These are phyloP conservation scores for Eupithecia pulchellata DNA, from an alignment of 2,888 invertebrate genomes.

Conservation along the genomic window DNA sequence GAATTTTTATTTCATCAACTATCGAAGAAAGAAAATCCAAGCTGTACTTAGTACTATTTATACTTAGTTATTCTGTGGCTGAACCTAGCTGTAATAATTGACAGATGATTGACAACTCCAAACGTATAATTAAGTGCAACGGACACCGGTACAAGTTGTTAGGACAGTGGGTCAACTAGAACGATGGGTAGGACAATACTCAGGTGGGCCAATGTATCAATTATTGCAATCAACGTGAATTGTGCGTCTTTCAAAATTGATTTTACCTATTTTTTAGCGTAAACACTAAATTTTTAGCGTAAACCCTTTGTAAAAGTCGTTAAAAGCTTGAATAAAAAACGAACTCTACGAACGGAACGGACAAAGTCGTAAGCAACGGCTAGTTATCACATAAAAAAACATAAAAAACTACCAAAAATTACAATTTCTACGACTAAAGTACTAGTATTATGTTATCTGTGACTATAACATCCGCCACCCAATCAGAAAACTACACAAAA, in stretches of 20 bases:
- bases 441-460: no score
- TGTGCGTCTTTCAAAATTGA: background rate
- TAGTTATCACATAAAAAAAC: background rate
- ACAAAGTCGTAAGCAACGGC: background rate
- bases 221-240: background rate
- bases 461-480: background rate
- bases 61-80: no score
- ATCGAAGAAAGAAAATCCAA: no score
- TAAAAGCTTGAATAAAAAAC: background rate
- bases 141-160: slow-evolving; percentile 14
- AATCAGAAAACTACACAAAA: background rate
- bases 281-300: background rate
- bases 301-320: no score
- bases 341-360: background rate
- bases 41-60: no score
- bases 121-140: slow-evolving; percentile 13
- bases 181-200: background rate
- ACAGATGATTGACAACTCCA: background rate
- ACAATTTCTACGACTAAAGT: background rate
- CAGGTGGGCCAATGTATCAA: slow-evolving; percentile 4
- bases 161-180: slow-evolving; percentile 15
- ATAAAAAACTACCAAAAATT: background rate
- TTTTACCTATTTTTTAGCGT: background rate
- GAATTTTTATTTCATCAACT: no score
- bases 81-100: background rate